These are phyloP conservation scores for Axea sp. DNA, from an alignment of 2,888 invertebrate genomes.

Conservation along the genomic window DNA sequence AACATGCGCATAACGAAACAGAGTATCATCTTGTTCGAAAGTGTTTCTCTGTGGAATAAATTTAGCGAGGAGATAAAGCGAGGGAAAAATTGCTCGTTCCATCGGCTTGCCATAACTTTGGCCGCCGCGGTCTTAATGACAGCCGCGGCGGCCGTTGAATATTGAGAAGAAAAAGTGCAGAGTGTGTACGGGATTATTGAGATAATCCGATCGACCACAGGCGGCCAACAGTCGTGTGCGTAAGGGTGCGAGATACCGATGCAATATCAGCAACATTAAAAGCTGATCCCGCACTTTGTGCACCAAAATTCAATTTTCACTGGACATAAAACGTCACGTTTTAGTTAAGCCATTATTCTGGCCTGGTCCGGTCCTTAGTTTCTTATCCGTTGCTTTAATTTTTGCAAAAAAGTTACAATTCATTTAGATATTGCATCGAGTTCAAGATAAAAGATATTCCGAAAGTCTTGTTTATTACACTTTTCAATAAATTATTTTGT, in stretches of 20 bases:
- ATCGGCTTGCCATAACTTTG: slow-evolving; percentile 19
- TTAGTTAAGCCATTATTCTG: slow-evolving; percentile 68
- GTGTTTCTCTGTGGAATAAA: slow-evolving; percentile 48
- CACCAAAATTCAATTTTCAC: slow-evolving; percentile 70
- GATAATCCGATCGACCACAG: slow-evolving; percentile 44
- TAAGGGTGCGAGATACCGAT: slow-evolving; percentile 41
- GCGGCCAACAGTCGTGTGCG: slow-evolving; percentile 32
- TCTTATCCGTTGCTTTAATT: slow-evolving; percentile 44
- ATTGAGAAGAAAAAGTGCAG: slow-evolving; percentile 42
- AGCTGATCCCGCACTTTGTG: slow-evolving; percentile 71
- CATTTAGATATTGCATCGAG: no score
- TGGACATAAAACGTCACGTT: slow-evolving; percentile 69
- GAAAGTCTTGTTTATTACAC: no score
- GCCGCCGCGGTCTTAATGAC: slow-evolving; percentile 36
- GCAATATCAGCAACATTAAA: slow-evolving; percentile 70
- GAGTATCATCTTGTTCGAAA: slow-evolving; percentile 27
- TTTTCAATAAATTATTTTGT: no score
- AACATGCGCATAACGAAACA: slow-evolving; percentile 54
- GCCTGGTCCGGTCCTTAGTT: slow-evolving; percentile 30
- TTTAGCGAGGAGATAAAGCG: slow-evolving; percentile 28
- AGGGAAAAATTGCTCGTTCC: neutral
- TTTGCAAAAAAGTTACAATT: no score
- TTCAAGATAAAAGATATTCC: no score
- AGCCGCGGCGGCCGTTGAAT: slow-evolving; percentile 17
- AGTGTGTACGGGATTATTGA: slow-evolving; percentile 39